Evolutionary conservation across 2,888 invertebrate species (phyloP).

Genomic region (Entomobrya multifasciata): DNA sequence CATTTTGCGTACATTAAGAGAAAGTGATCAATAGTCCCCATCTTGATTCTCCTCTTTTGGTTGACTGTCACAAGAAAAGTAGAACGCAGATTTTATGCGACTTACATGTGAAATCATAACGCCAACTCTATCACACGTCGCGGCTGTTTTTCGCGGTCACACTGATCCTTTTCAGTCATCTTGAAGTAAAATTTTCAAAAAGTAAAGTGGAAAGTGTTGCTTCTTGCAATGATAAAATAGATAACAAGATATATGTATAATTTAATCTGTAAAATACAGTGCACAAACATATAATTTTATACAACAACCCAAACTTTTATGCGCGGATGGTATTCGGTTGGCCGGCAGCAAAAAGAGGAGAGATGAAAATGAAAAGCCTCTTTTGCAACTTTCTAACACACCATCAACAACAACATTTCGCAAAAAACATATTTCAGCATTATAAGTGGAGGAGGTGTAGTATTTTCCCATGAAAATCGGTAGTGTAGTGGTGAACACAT

Average conservation of each 20-base stretch:
- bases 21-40: not conserved
- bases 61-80: slow-evolving; percentile 15
- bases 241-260: not conserved
- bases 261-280: slow-evolving; percentile 6
- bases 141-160: no score
- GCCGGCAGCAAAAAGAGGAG: slow-evolving; percentile 17
- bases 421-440: slow-evolving; percentile 1
- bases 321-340: slow-evolving; percentile 2
- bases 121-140: no score
- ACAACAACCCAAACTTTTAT: not conserved
- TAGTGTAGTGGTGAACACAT: not conserved
- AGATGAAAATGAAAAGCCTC: slow-evolving; percentile 1
- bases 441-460: not conserved
- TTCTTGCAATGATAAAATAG: slow-evolving; percentile 6
- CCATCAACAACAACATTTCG: no score
- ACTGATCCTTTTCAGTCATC: not conserved
- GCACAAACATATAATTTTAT: not conserved
- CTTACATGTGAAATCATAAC: no score
- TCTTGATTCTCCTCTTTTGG: not conserved
- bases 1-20: not conserved
- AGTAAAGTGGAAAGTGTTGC: not conserved
- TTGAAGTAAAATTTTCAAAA: no score
- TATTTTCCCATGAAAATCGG: not conserved
- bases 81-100: slow-evolving; percentile 23
- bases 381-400: not conserved